These are phyloP conservation scores for Panthera uncia DNA, from an alignment of 2,113 vertebrate species.

Conservation along the genomic window DNA sequence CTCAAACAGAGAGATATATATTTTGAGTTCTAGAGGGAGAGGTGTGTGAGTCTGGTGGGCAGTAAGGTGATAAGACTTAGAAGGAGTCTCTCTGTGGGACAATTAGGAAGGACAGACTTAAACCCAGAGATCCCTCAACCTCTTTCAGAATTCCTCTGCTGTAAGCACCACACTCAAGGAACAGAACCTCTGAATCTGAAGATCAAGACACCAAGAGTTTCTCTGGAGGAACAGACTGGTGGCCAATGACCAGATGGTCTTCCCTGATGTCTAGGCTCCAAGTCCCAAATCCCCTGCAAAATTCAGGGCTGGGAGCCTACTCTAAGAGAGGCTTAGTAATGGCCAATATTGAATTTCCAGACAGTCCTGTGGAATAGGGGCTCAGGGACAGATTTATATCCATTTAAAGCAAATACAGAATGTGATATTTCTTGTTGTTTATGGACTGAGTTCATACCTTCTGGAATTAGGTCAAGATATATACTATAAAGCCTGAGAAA, in stretches of 20 bases:
- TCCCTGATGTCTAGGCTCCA: not conserved
- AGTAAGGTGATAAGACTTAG: not conserved
- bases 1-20: not conserved
- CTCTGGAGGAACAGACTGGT: not conserved
- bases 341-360: not conserved
- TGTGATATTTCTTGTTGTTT: not conserved
- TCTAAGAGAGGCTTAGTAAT: not conserved
- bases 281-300: not conserved
- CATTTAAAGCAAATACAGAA: slow-evolving; percentile 1
- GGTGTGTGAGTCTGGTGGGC: not conserved
- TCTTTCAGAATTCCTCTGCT: not conserved
- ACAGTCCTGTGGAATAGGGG: not conserved
- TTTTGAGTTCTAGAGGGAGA: not conserved
- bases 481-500: not conserved
- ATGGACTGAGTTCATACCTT: not conserved
- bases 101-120: not conserved
- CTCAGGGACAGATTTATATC: not conserved
- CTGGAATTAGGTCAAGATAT: not conserved
- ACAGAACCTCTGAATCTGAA: not conserved
- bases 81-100: not conserved
- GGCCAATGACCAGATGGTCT: not conserved
- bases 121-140: not conserved
- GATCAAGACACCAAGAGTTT: not conserved
- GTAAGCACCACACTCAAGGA: not conserved
- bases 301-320: not conserved